These are phyloP conservation scores for Labeo catla DNA, from an alignment of 2,113 vertebrate genomes.

Conservation along the genomic window DNA sequence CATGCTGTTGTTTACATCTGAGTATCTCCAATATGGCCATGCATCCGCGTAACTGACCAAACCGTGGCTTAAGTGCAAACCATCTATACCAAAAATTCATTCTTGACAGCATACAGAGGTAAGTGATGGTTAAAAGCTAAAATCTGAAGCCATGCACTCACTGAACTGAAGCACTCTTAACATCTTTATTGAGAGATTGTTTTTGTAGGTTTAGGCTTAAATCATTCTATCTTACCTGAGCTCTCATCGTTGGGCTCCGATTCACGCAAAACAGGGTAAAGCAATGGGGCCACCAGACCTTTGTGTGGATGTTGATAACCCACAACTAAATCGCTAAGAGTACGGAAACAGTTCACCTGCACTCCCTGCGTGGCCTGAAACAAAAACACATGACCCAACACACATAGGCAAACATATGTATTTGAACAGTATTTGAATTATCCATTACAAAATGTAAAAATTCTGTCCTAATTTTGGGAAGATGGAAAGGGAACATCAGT, in stretches of 20 bases:
- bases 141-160: not conserved
- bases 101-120: not conserved
- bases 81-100: not conserved
- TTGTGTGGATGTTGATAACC: conserved; percentile 87
- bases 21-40: too few relatives aligned
- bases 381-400: conserved; percentile 4
- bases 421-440: too few relatives aligned
- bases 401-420: not conserved
- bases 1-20: too few relatives aligned
- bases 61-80: too few relatives aligned
- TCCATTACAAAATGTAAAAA: not conserved
- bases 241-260: conserved; percentile 73
- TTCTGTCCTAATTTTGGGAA: not conserved
- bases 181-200: not conserved
- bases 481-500: not conserved
- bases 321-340: conserved; percentile 80
- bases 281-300: conserved; percentile 81
- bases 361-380: conserved; percentile 83
- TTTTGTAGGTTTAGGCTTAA: not conserved
- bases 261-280: conserved; percentile 76
- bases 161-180: not conserved
- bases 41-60: too few relatives aligned
- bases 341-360: conserved; percentile 84
- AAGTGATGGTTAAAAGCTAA: not conserved
- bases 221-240: conserved; percentile 72